Evolutionary conservation across 2,888 invertebrate genomes (phyloP).

Genomic region (Lagria hirta): DNA sequence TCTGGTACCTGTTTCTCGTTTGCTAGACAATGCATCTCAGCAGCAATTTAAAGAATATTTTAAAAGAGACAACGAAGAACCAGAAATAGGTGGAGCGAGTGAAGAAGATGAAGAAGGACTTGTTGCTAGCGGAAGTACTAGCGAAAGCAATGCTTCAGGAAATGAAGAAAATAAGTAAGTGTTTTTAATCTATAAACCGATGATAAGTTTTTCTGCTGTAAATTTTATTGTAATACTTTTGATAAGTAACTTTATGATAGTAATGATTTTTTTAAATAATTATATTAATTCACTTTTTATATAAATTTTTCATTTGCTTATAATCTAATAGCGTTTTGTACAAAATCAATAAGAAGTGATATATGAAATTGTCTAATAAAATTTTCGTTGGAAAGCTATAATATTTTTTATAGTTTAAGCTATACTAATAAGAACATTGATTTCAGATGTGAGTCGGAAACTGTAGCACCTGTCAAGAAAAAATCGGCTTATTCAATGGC

Average conservation of each 20-base stretch:
- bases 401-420: too few species aligned
- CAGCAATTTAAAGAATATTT: slow-evolving; percentile 68
- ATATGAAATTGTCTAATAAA: too few species aligned
- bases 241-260: too few species aligned
- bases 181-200: too few species aligned
- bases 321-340: too few species aligned
- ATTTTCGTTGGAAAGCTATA: too few species aligned
- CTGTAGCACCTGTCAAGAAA: slow-evolving; percentile 67
- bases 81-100: slow-evolving; percentile 49
- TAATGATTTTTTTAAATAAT: too few species aligned
- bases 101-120: slow-evolving; percentile 80
- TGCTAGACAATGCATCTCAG: slow-evolving; percentile 73
- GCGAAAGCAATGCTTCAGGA: slow-evolving; percentile 81
- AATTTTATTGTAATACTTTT: too few species aligned
- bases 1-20: slow-evolving; percentile 74
- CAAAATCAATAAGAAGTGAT: too few species aligned
- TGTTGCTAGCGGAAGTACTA: slow-evolving; percentile 74
- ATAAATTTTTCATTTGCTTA: too few species aligned
- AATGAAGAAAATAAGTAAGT: slow-evolving; percentile 77
- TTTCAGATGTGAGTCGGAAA: slow-evolving; percentile 68
- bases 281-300: too few species aligned
- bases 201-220: slow-evolving; percentile 2
- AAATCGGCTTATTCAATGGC: slow-evolving; percentile 94
- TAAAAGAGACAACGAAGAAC: slow-evolving; percentile 57
- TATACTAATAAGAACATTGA: too few species aligned